Evolutionary conservation across 2,797 vertebrate species (phyloP).

Genomic region (Hozukius guyotensis): DNA sequence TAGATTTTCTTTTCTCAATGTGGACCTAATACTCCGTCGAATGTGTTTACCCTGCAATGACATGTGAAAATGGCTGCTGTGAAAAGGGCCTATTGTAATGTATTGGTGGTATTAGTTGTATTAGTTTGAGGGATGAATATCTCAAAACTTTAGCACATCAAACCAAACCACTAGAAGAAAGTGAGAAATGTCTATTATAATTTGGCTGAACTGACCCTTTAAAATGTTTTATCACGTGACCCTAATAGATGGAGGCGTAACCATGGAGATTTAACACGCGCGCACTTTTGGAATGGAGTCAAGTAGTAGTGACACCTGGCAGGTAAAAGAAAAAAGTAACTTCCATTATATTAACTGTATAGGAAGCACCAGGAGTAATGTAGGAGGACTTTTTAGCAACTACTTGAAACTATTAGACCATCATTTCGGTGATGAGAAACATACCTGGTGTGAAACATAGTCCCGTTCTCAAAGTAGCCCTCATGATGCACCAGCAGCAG

Average conservation of each 20-base stretch:
- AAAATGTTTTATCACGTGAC: slow-evolving; percentile 26
- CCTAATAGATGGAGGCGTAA: not conserved
- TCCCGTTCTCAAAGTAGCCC: slow-evolving; percentile 91
- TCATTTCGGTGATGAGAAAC: not conserved
- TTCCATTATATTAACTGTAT: no score
- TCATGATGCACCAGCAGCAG: slow-evolving; percentile 93
- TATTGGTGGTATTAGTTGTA: rapidly evolving
- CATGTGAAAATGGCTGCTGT: no score
- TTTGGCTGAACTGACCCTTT: not conserved
- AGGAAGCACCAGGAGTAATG: not conserved
- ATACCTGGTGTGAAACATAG: slow-evolving; percentile 93
- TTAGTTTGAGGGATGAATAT: not conserved
- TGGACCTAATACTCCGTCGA: no score
- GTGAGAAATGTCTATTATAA: not conserved
- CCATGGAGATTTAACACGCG: not conserved
- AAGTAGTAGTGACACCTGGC: not conserved
- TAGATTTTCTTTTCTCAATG: no score
- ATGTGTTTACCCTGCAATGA: no score
- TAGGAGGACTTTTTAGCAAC: not conserved
- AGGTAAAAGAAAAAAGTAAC: no score
- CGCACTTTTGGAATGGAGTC: not conserved
- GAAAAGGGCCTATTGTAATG: not conserved
- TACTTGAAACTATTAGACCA: not conserved
- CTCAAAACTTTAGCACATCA: not conserved
- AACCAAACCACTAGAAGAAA: not conserved